Evolutionary conservation across 2,888 invertebrate species (phyloP).

Genomic region (Meteorus colon): DNA sequence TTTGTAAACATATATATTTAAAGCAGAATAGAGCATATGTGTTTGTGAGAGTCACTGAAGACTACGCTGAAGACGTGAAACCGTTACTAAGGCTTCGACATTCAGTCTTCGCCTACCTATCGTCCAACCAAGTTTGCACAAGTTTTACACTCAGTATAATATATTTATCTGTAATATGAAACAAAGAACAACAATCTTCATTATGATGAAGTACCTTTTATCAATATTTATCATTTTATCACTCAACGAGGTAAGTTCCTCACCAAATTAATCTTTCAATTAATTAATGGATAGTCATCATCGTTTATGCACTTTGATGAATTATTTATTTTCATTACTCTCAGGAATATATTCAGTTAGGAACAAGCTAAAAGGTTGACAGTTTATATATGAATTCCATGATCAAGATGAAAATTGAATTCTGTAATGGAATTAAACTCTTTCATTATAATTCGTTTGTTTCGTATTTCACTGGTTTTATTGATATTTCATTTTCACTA

Average conservation of each 20-base stretch:
- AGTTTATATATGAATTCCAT: too few relatives aligned
- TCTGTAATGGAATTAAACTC: background rate
- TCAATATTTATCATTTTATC: conserved; percentile 50
- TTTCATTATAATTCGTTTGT: background rate
- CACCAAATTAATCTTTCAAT: background rate
- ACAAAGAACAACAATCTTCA: conserved; percentile 9
- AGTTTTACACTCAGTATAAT: conserved; percentile 21
- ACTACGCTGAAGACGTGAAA: conserved; percentile 61
- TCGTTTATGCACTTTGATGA: background rate
- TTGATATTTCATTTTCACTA: background rate
- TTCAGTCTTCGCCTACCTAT: conserved; percentile 64
- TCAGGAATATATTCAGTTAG: too few relatives aligned
- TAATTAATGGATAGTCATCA: conserved; percentile 16
- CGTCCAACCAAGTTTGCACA: conserved; percentile 55
- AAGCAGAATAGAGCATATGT: conserved; percentile 21
- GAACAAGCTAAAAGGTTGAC: too few relatives aligned
- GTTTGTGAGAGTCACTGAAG: conserved; percentile 48
- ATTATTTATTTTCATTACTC: background rate
- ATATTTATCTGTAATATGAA: background rate
- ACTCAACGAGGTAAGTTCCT: conserved; percentile 52
- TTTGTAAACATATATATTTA: conserved; percentile 31
- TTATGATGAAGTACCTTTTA: conserved; percentile 56
- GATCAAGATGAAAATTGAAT: background rate
- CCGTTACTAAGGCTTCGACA: conserved; percentile 67
- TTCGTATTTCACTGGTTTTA: too few relatives aligned